Percentiles rank a stretch among this genome's conserved stretches.
Evolutionary conservation across 2,888 invertebrate species (phyloP).

Genomic region (Trichogramma evanescens): DNA sequence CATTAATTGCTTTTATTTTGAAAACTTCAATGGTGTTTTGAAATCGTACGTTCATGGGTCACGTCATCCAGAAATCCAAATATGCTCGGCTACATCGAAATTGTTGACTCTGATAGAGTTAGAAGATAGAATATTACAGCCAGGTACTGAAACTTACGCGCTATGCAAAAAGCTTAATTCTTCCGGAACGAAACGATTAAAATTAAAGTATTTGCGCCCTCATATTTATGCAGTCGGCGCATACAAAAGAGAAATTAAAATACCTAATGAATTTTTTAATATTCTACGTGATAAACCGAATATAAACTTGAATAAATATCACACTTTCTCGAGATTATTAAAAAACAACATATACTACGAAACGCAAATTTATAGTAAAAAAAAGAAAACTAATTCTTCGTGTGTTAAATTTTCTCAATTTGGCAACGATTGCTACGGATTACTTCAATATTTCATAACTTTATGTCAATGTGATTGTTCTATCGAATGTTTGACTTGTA

Average conservation of each 20-base stretch:
- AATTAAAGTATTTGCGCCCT: background rate
- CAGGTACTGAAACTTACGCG: background rate
- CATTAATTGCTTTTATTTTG: conserved; percentile 24
- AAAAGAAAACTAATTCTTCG: too few relatives aligned
- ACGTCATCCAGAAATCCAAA: conserved; percentile 9
- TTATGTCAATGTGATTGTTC: too few relatives aligned
- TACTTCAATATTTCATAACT: too few relatives aligned
- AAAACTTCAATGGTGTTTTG: conserved; percentile 23
- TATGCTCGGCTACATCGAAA: background rate
- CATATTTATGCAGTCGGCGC: background rate
- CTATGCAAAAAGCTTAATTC: background rate
- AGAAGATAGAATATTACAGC: background rate
- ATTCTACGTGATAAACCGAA: background rate
- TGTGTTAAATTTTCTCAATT: too few relatives aligned
- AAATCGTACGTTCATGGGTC: conserved; percentile 21
- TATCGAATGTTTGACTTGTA: too few relatives aligned
- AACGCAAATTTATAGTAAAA: background rate
- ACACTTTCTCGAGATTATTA: background rate
- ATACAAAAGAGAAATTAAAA: background rate
- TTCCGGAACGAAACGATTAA: background rate
- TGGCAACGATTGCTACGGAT: too few relatives aligned
- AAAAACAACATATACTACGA: conserved; percentile 1
- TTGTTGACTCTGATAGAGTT: conserved; percentile 1
- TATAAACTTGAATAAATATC: background rate
- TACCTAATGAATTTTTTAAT: background rate